Evolutionary conservation across 2,797 vertebrate species (phyloP), one percentile per base, ranked within the genome.

Genomic region (Aeoliscus strigatus): DNA sequence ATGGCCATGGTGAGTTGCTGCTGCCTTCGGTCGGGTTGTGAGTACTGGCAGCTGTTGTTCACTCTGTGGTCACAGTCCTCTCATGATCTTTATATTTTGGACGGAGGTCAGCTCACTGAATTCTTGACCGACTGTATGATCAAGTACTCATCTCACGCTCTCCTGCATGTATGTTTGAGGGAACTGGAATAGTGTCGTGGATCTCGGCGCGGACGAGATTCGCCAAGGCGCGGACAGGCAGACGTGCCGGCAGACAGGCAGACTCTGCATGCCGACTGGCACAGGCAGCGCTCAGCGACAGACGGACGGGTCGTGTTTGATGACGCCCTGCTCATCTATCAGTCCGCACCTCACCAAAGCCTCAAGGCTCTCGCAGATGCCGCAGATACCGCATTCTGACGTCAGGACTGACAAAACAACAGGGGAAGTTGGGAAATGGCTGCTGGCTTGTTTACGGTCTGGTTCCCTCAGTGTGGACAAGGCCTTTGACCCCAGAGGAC

Each of bases 251-350:
- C 65, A 65, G 71, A 63, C 64, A 55, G 41, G 25, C 43, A 35
- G 73, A 24, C 77, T 73, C 64, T 62, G 35, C n/a, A n/a, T n/a
- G n/a, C 51, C 58, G 59, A 78, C 71, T 70, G 70, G 60, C 60
- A 71, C 27, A 45, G 56, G 38, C 41, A 3, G 36, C 15, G 49
- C 39, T 46, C 37, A 40, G 41, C 74, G 66, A 75, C 61, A 70
- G 69, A 56, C 56, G 32, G 40, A 62, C 36, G 55, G 51, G 56
- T 54, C 59, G 40, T 58, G 44, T 76, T 65, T 65, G 70, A 77
- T 67, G 71, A 56, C 65, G 72, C 73, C 53, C 50, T 14, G 75
- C 78, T 79, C 52, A 77, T 82, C 68, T 76, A 75, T 86, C 85
- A 78, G 46, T 84, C 68, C 31, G 52, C 74, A 73, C 75, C 65